These are phyloP conservation scores for Mesocricetus auratus DNA, from an alignment of 2,113 vertebrate genomes.

Conservation along the genomic window DNA sequence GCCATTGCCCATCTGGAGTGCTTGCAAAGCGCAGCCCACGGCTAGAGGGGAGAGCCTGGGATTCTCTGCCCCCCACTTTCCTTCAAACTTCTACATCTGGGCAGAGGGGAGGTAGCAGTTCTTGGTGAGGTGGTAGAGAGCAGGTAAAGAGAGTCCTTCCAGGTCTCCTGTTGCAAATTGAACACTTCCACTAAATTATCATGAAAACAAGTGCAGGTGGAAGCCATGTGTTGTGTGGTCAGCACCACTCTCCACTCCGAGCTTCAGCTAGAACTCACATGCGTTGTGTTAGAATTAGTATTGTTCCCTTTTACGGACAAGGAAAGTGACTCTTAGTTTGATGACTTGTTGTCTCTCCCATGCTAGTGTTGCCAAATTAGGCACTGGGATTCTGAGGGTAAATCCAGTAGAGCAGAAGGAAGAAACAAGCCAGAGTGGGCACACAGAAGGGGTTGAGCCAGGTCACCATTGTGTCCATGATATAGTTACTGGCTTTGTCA, in stretches of 20 bases:
- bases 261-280: not conserved
- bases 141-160: not conserved
- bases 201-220: not conserved
- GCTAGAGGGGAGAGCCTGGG: not conserved
- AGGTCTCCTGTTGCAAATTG: not conserved
- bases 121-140: not conserved
- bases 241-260: not conserved
- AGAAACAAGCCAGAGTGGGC: not conserved
- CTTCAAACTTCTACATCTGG: not conserved
- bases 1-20: slow-evolving; percentile 44
- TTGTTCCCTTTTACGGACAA: not conserved
- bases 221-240: not conserved
- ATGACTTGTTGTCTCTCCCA: not conserved
- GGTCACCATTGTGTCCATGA: not conserved
- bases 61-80: not conserved
- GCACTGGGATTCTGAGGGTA: not conserved
- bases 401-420: not conserved
- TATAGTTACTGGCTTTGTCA: not conserved
- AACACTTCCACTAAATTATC: not conserved
- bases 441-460: not conserved
- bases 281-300: not conserved
- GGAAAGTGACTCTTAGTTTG: not conserved
- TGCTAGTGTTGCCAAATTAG: not conserved
- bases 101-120: not conserved
- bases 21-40: not conserved